Evolutionary conservation across 2,797 vertebrate genomes (phyloP).

Genomic region (Pitangus sulphuratus): DNA sequence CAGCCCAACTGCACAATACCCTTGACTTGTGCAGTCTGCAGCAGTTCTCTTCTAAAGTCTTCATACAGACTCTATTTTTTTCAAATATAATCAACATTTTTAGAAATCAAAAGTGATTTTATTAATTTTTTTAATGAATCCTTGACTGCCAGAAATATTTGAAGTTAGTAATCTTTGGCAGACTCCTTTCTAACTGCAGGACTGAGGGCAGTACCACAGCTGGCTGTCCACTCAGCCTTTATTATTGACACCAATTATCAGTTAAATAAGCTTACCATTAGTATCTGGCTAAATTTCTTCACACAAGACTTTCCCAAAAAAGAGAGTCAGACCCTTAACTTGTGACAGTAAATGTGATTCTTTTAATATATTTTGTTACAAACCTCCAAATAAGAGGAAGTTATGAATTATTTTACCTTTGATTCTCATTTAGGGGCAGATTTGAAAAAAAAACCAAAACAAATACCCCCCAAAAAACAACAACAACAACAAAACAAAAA

Average conservation of each 20-base stretch:
- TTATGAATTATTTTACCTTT: constrained; percentile 14
- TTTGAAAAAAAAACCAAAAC: not conserved
- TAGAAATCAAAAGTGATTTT: constrained; percentile 72
- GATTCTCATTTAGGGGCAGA: not conserved
- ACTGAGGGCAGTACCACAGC: constrained; percentile 66
- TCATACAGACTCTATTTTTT: constrained; percentile 53
- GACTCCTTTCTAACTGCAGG: constrained; percentile 64
- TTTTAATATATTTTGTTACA: constrained; percentile 53
- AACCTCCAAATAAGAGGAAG: constrained; percentile 61
- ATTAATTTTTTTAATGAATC: constrained; percentile 73
- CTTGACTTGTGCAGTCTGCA: constrained; percentile 75
- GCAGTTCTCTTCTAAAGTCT: constrained; percentile 71
- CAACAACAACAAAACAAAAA: no score
- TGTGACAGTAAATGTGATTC: constrained; percentile 48
- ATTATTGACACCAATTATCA: constrained; percentile 75
- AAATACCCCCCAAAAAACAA: not conserved
- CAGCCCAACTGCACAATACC: constrained; percentile 76
- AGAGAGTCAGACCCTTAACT: constrained; percentile 39
- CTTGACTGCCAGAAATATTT: constrained; percentile 68
- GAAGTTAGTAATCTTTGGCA: constrained; percentile 67
- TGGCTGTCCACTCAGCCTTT: constrained; percentile 68
- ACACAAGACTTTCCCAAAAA: constrained; percentile 18
- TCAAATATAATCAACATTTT: constrained; percentile 69
- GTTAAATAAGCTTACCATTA: constrained; percentile 69
- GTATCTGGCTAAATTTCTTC: constrained; percentile 67